These are phyloP conservation scores for Sesia apiformis DNA, from an alignment of 2,888 invertebrate species.

Conservation along the genomic window DNA sequence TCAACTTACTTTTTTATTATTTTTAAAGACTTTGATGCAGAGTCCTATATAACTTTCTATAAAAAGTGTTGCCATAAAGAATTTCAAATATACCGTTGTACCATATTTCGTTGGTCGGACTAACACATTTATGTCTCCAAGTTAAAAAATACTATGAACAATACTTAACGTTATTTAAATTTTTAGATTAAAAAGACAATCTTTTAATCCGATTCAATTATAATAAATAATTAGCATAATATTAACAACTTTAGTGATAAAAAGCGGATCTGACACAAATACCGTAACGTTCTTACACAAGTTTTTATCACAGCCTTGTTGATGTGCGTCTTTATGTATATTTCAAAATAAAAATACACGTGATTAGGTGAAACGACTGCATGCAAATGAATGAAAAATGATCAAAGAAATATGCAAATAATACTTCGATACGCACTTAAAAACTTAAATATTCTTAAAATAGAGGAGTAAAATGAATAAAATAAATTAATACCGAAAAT, in stretches of 20 bases:
- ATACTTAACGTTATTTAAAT: slow-evolving; percentile 60
- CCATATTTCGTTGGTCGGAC: no score
- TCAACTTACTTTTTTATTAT: no score
- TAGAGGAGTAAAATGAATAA: neutral
- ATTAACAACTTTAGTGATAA: slow-evolving; percentile 13
- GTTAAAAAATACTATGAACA: slow-evolving; percentile 44
- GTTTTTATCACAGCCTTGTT: slow-evolving; percentile 66
- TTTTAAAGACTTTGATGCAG: no score
- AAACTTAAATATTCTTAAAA: neutral
- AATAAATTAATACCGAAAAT: neutral
- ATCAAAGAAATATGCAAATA: neutral
- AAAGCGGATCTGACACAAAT: slow-evolving; percentile 47
- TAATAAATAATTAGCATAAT: slow-evolving; percentile 33
- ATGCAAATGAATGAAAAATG: slow-evolving; percentile 7
- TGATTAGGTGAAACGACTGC: slow-evolving; percentile 18
- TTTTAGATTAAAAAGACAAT: no score
- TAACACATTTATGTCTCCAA: slow-evolving; percentile 28
- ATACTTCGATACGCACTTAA: neutral
- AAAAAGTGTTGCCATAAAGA: no score
- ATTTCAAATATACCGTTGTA: no score
- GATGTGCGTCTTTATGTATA: slow-evolving; percentile 48
- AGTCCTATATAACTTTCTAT: no score
- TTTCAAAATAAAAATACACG: slow-evolving; percentile 20
- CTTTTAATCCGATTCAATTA: slow-evolving; percentile 11
- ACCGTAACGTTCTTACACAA: slow-evolving; percentile 29